A percentile compares a stretch with the other conserved stretches of the same genome.
Conservation (phyloP, 2,888 invertebrate genomes). For the Byasa hedistus region DNA sequence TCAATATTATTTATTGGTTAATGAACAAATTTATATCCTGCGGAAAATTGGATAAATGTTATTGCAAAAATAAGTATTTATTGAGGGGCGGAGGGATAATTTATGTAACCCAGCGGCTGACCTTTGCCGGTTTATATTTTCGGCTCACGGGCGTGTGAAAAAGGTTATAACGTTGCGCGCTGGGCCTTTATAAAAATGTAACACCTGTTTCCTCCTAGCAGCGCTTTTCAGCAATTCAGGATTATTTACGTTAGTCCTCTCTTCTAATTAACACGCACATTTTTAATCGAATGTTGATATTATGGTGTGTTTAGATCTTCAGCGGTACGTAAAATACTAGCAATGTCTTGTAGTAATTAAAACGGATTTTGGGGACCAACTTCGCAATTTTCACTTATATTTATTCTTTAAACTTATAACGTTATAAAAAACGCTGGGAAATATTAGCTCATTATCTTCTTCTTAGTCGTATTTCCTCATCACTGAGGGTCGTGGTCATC, state of each 20-base stretch:
- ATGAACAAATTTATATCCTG: slow-evolving; percentile 30
- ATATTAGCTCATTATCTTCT: no score
- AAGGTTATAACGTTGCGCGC: slow-evolving; percentile 23
- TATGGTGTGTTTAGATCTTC: not conserved
- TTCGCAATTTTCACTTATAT: no score
- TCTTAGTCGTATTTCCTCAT: no score
- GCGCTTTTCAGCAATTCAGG: not conserved
- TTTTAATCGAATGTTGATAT: not conserved
- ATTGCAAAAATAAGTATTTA: slow-evolving; percentile 31
- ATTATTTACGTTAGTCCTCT: slow-evolving; percentile 9
- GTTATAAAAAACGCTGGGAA: no score
- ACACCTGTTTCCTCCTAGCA: slow-evolving; percentile 15
- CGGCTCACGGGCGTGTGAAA: slow-evolving; percentile 26
- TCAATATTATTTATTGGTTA: slow-evolving; percentile 24
- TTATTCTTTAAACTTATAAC: no score
- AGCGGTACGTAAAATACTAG: not conserved
- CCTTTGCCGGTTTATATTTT: slow-evolving; percentile 29
- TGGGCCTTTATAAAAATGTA: slow-evolving; percentile 18
- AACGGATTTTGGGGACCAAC: no score
- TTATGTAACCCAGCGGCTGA: slow-evolving; percentile 27
- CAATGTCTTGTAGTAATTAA: no score
- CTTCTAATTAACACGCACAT: not conserved
- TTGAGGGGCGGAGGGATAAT: slow-evolving; percentile 27
- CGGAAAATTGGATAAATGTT: slow-evolving; percentile 31
- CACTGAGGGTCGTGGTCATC: no score